Evolutionary conservation across 2,113 vertebrate species (phyloP).

Genomic region (Rhagologus leucostigma): DNA sequence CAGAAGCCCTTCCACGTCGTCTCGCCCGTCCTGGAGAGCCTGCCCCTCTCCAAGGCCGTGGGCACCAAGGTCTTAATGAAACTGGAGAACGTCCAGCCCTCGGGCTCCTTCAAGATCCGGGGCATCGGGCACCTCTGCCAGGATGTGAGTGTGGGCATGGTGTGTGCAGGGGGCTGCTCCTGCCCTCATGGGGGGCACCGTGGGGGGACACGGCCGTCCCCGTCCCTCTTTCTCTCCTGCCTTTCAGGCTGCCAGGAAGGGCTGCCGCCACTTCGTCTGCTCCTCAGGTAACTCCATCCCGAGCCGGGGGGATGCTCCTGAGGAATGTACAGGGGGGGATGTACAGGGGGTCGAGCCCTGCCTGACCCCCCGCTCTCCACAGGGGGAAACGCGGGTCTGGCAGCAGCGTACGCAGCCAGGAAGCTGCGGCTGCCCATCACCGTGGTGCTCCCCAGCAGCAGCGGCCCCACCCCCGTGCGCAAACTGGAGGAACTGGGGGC

Average conservation of each 20-base stretch:
- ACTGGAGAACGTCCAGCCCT: slow-evolving; percentile 85
- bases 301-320: background rate
- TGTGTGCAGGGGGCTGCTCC: rapidly evolving
- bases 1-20: slow-evolving; percentile 71
- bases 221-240: background rate
- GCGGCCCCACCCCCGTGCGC: slow-evolving; percentile 66
- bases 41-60: slow-evolving; percentile 72
- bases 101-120: slow-evolving; percentile 91
- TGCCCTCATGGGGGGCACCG: rapidly evolving
- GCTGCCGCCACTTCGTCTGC: slow-evolving; percentile 81
- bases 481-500: slow-evolving; percentile 81
- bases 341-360: rapidly evolving
- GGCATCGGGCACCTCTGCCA: slow-evolving; percentile 88
- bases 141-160: slow-evolving; percentile 65
- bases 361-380: background rate
- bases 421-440: slow-evolving; percentile 83
- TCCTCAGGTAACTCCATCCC: slow-evolving; percentile 79
- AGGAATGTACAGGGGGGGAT: background rate
- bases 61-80: slow-evolving; percentile 84
- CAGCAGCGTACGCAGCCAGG: slow-evolving; percentile 78
- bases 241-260: slow-evolving; percentile 77
- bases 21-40: slow-evolving; percentile 84
- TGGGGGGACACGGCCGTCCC: rapidly evolving
- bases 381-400: slow-evolving; percentile 90
- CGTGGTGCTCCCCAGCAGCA: slow-evolving; percentile 80